Base-by-base conservation (phyloP, 1,140 invertebrate genomes). In the Pollicipes pollicipes region DNA sequence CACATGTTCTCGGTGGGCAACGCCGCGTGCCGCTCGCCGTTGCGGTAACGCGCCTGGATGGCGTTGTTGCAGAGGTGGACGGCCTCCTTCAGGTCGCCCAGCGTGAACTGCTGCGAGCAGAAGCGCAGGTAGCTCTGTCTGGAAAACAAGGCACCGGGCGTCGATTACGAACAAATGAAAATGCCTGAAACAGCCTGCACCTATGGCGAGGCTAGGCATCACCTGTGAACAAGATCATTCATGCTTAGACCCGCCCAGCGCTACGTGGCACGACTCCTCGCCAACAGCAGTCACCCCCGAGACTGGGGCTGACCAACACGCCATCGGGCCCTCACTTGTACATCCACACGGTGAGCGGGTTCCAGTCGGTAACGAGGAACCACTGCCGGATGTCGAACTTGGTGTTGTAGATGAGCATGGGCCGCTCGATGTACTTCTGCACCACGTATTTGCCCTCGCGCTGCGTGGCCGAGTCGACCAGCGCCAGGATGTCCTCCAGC, bases 31-130 rank as follows among this genome's bases (percentile, higher is more conserved):
- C 93, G 81, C 68, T 88, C 85, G 66, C 84, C 84, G 77, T 94
- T 95, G 76, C 88, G 88, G 76, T 95, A 96, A 79, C 91, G 88
- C 76, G 90, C 89, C 80, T 97, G 94, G 31, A 97, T 88, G 1
- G 93, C 90, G 81, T 96, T 89, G 81, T 97, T 97, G 64, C 91
- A 94, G 10, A 97, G 81, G 80, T 97, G 94, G 69, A 96, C 88
- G 0, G 91, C 93, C 81, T 95, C 92, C 77, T 96, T 90, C 77
- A 91, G 91, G 79, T 93, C 89, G n/a, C 85, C 86, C 66, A 97
- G 79, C 72, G 86, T 89, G 80, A 93, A 97, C 77, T 89, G 87
- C 81, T 95, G 90, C 0, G 92, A 91, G 78, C 93, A 95, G 82
- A 97, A 97, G 70, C 93, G 83, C 70, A 97, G 80, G 79, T 97